Conservation (phyloP, 2,113 vertebrate genomes). For the Felis chaus region DNA sequence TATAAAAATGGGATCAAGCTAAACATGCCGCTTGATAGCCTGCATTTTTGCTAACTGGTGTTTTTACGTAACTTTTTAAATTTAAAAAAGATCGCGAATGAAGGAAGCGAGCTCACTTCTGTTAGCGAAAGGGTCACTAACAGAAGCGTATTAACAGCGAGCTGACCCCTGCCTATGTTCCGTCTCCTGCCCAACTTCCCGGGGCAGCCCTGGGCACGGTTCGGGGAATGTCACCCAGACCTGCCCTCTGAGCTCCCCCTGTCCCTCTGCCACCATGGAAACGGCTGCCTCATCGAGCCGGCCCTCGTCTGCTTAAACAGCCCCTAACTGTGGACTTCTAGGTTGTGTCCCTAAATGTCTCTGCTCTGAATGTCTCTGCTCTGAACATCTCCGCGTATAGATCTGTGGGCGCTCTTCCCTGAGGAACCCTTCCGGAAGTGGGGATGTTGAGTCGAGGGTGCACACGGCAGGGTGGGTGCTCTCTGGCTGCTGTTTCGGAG, state of each 20-base stretch:
- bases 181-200: background rate
- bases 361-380: background rate
- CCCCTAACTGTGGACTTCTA: background rate
- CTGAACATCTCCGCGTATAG: background rate
- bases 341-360: background rate
- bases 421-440: background rate
- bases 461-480: background rate
- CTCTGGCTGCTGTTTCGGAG: background rate
- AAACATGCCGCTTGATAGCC: background rate
- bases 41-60: background rate
- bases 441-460: background rate
- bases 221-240: background rate
- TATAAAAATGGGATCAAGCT: background rate
- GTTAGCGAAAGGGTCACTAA: background rate
- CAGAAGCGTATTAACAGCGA: accelerated
- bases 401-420: background rate
- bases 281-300: background rate
- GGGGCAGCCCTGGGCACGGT: background rate
- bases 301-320: background rate
- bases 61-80: constrained; percentile 33
- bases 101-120: background rate
- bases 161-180: accelerated
- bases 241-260: background rate
- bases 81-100: background rate
- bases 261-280: background rate